These are phyloP conservation scores for Caenorhabditis sulstoni DNA, from an alignment of 2,888 invertebrate genomes.

Conservation along the genomic window DNA sequence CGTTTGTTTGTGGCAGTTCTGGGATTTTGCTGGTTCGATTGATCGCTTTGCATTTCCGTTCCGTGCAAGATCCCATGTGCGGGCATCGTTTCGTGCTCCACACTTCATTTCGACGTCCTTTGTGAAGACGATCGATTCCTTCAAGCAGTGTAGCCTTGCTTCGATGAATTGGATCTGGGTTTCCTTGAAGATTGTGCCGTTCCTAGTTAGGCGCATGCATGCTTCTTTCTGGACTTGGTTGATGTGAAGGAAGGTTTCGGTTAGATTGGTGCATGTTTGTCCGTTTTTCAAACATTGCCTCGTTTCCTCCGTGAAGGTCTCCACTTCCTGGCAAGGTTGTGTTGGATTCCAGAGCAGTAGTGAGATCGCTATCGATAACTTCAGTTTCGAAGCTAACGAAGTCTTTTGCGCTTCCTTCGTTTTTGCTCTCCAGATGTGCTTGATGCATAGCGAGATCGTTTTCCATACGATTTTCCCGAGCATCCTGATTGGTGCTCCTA, in stretches of 20 bases:
- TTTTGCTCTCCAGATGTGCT: too few species aligned
- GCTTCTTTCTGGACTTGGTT: neutral
- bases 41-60: slow-evolving; percentile 11
- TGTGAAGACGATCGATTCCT: neutral
- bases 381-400: too few species aligned
- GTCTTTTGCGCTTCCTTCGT: too few species aligned
- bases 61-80: slow-evolving; percentile 19
- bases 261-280: too few species aligned
- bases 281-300: too few species aligned
- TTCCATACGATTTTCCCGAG: slow-evolving; percentile 22
- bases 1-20: slow-evolving; percentile 8
- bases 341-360: too few species aligned
- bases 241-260: too few species aligned
- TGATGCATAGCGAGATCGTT: too few species aligned
- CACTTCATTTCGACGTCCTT: neutral
- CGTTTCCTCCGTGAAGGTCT: too few species aligned
- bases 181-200: neutral
- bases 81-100: slow-evolving; percentile 23
- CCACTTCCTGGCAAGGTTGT: too few species aligned
- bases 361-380: too few species aligned
- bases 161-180: neutral
- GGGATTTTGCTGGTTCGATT: neutral
- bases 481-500: slow-evolving; percentile 31
- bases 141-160: neutral
- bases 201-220: neutral